These are phyloP conservation scores for Harlomillsia oculata DNA, from an alignment of 1,140 invertebrate genomes.

Conservation along the genomic window DNA sequence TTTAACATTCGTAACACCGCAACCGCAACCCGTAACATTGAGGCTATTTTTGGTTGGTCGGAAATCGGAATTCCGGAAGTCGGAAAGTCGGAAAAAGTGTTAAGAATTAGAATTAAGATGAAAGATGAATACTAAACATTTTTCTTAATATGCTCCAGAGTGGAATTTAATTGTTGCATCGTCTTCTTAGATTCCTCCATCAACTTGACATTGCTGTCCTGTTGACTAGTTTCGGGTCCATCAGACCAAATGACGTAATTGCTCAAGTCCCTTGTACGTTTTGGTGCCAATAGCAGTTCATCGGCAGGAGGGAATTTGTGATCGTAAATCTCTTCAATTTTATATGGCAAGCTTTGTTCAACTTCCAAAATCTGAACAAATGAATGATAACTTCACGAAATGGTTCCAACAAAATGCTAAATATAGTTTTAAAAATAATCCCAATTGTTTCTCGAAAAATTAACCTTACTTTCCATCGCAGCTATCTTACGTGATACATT, in stretches of 20 bases:
- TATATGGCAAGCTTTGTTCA: neutral
- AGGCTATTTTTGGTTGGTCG: too few relatives aligned
- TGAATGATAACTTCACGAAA: neutral
- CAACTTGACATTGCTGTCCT: neutral
- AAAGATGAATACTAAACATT: too few relatives aligned
- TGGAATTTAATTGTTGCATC: conserved; percentile 5
- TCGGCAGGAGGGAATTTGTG: neutral
- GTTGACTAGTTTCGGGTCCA: neutral
- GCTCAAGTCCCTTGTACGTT: neutral
- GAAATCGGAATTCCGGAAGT: too few relatives aligned
- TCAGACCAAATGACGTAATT: neutral
- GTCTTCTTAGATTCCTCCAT: neutral
- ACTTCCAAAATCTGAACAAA: neutral
- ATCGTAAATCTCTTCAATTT: neutral
- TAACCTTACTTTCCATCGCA: conserved; percentile 14
- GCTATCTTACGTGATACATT: conserved; percentile 7
- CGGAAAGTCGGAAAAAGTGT: too few relatives aligned
- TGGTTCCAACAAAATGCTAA: neutral
- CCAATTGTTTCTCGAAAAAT: neutral
- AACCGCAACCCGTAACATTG: too few relatives aligned
- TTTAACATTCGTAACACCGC: too few relatives aligned
- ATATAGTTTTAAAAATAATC: neutral
- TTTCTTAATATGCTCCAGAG: neutral
- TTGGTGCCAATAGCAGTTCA: neutral
- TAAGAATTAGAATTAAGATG: too few relatives aligned